Percentiles rank a stretch among this genome's conserved stretches.
Conservation (phyloP, 2,113 vertebrate genomes). For the Columba livia region DNA sequence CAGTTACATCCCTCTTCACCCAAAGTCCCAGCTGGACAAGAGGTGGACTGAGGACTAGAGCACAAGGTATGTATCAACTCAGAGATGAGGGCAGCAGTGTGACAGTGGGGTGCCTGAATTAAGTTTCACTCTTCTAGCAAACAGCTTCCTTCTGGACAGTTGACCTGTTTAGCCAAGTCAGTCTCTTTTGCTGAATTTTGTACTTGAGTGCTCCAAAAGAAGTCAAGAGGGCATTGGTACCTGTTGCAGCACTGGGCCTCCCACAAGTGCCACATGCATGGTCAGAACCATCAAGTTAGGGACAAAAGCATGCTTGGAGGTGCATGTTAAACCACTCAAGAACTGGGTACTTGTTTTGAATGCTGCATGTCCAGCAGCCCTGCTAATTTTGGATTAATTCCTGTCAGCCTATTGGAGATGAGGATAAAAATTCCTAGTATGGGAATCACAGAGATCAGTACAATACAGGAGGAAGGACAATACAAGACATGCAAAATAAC, state of each 20-base stretch:
- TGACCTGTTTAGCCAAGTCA: not conserved
- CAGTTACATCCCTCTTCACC: fast-evolving
- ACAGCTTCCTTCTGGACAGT: not conserved
- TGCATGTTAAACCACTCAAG: not conserved
- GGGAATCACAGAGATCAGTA: not conserved
- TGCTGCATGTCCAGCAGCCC: not conserved
- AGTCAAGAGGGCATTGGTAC: not conserved
- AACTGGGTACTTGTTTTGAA: not conserved
- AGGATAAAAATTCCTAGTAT: not conserved
- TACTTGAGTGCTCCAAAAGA: not conserved
- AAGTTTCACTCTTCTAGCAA: not conserved
- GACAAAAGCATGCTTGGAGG: not conserved
- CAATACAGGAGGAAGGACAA: not conserved
- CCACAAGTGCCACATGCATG: fast-evolving
- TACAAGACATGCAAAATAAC: fast-evolving
- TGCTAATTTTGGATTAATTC: not conserved
- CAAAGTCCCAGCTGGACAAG: not conserved
- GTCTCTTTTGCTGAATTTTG: not conserved
- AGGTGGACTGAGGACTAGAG: not conserved
- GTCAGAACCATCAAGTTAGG: not conserved
- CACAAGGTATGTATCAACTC: not conserved
- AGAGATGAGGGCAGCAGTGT: not conserved
- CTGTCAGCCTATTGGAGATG: not conserved
- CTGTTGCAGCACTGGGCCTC: fast-evolving
- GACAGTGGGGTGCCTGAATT: not conserved